Conservation (phyloP, 1,140 invertebrate species). For the Homarus americanus region DNA sequence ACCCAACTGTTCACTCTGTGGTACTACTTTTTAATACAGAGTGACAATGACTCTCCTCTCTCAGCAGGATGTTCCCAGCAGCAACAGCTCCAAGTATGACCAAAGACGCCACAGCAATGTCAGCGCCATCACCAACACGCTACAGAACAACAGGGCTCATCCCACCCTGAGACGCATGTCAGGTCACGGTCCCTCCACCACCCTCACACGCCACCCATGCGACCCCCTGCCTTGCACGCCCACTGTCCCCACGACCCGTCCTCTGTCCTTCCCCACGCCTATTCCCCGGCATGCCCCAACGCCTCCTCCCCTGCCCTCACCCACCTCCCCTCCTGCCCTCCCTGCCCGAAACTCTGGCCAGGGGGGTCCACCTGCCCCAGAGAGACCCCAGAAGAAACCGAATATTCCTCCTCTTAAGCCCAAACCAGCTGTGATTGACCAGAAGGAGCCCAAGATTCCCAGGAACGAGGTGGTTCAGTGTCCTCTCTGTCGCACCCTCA, state of each 20-base stretch:
- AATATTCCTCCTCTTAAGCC: background rate
- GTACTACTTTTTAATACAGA: no score
- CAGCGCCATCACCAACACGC: background rate
- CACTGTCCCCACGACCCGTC: background rate
- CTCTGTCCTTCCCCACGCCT: background rate
- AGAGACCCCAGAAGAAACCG: background rate
- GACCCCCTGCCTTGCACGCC: background rate
- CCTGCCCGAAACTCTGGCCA: background rate
- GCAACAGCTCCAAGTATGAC: no score
- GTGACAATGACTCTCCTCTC: no score
- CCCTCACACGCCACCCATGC: background rate
- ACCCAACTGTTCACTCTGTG: no score
- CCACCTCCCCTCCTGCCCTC: slow-evolving; percentile 3
- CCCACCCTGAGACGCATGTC: slow-evolving; percentile 4
- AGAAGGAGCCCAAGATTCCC: slow-evolving; percentile 18
- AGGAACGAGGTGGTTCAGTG: background rate
- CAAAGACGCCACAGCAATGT: background rate
- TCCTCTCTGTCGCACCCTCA: slow-evolving; percentile 25
- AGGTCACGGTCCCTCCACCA: background rate
- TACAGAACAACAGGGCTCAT: slow-evolving; percentile 25
- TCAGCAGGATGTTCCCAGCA: no score
- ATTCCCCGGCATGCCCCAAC: no score
- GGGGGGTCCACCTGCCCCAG: background rate
- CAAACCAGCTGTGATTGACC: background rate
- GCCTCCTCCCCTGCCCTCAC: background rate